Evolutionary conservation across 2,797 vertebrate species (phyloP), one percentile per base, ranked within the genome.

Genomic region (Acanthiza pusilla): DNA sequence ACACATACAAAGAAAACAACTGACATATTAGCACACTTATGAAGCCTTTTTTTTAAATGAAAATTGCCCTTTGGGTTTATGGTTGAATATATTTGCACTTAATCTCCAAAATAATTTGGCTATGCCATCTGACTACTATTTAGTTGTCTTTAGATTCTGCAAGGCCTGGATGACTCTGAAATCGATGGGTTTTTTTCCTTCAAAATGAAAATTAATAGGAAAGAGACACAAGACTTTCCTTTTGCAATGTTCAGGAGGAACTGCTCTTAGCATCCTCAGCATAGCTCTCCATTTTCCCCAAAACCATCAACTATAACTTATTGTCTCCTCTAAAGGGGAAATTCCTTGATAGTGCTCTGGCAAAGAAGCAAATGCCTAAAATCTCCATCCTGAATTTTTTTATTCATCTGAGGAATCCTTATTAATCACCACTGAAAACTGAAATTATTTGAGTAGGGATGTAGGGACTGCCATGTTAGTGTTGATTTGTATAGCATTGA

Each of bases 201-300:
- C 23, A 72, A 38, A 84, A 65, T 42, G 7, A 23, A 81, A 88
- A 68, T 32, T 25, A 67, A 3, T 65, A n/a, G 11, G 17, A n/a
- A 19, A 38, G 3, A n/a, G 7, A 63, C 27, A 9, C 1, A 3
- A 19, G 42, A 40, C 4, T 71, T 71, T 3, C 3, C 6, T 48
- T 71, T 76, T 80, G 8, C 16, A 79, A 22, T 48, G 6, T 43
- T 75, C 27, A 34, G 2, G 11, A 61, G 30, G 30, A 89, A 11
- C 27, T 66, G 12, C 5, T 62, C 4, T 66, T 57, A 61, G 57
- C 14, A 61, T 2, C 17, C 10, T 62, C 18, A 3, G 1, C 5
- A 13, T 13, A n/a, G 10, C 0, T 55, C 11, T 67, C 32, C 3
- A 14, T 57, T 74, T n/a, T 7, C 13, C 5, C 19, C 16, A 27